Conservation (phyloP, 2,113 vertebrate genomes). For the Dicentrarchus labrax region DNA sequence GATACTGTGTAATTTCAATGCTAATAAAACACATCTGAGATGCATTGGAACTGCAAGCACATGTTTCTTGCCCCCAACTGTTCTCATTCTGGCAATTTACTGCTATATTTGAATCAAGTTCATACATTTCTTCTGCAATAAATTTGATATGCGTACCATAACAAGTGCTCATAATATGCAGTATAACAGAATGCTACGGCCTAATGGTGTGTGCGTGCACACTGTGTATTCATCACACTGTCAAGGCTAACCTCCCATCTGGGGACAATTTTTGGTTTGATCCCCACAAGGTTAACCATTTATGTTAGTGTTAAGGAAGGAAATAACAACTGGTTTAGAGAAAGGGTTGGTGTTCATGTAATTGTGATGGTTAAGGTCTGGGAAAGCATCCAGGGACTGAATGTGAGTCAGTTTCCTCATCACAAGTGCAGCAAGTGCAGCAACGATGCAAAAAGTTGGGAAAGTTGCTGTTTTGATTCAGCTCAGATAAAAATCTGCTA, state of each 20-base stretch:
- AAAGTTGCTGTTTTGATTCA: constrained; percentile 36
- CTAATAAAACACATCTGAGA: constrained; percentile 31
- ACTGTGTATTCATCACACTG: not conserved
- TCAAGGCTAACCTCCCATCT: not conserved
- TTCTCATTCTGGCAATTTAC: constrained; percentile 20
- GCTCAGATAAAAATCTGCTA: constrained; percentile 4
- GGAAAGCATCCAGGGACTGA: not conserved
- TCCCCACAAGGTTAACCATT: constrained; percentile 2
- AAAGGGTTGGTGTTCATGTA: not conserved
- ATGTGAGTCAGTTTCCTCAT: not conserved
- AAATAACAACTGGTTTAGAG: not conserved
- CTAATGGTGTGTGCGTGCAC: not conserved
- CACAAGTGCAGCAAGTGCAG: not conserved
- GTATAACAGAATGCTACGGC: not conserved
- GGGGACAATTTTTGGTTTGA: constrained; percentile 8
- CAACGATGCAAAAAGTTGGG: constrained; percentile 10
- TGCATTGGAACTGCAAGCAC: constrained; percentile 4
- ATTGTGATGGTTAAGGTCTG: not conserved
- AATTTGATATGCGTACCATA: not conserved
- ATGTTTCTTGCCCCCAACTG: not conserved
- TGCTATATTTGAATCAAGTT: constrained; percentile 1
- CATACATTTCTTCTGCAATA: not conserved
- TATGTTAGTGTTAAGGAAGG: not conserved
- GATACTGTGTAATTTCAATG: not conserved
- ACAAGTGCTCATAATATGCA: not conserved